Evolutionary conservation across 2,113 vertebrate species (phyloP).

Genomic region (Tamias sibiricus): DNA sequence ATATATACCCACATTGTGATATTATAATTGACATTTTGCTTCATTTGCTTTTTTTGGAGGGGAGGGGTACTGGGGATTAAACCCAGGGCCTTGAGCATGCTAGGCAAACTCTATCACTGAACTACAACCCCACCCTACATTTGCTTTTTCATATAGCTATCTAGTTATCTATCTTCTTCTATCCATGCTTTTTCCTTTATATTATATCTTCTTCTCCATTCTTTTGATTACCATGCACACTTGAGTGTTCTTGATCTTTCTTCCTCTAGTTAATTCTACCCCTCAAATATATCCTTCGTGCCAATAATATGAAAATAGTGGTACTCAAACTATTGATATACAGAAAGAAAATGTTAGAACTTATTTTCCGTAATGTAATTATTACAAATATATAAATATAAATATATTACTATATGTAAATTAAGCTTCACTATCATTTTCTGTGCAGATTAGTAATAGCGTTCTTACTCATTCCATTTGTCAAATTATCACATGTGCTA

Average conservation of each 20-base stretch:
- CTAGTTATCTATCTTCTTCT: not conserved
- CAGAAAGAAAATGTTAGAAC: constrained; percentile 8
- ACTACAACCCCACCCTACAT: not conserved
- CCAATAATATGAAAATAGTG: not conserved
- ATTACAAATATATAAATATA: not conserved
- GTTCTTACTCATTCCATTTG: not conserved
- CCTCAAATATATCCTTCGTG: not conserved
- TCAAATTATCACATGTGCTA: not conserved
- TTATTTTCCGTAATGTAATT: not conserved
- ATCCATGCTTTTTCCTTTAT: not conserved
- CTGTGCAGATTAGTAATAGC: not conserved
- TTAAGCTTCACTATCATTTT: not conserved
- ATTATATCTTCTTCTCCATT: not conserved
- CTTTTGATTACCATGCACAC: not conserved
- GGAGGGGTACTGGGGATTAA: not conserved
- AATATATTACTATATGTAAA: not conserved
- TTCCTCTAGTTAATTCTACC: not conserved
- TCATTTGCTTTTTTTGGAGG: not conserved
- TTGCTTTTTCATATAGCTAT: not conserved
- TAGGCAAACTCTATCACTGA: not conserved
- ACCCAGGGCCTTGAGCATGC: not conserved
- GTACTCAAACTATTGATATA: not conserved
- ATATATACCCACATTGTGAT: not conserved
- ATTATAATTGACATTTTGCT: not conserved
- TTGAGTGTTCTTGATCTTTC: not conserved